Percentiles rank a stretch among this genome's conserved stretches.
Evolutionary conservation across 2,113 vertebrate genomes (phyloP).

Genomic region (Columba janthina): DNA sequence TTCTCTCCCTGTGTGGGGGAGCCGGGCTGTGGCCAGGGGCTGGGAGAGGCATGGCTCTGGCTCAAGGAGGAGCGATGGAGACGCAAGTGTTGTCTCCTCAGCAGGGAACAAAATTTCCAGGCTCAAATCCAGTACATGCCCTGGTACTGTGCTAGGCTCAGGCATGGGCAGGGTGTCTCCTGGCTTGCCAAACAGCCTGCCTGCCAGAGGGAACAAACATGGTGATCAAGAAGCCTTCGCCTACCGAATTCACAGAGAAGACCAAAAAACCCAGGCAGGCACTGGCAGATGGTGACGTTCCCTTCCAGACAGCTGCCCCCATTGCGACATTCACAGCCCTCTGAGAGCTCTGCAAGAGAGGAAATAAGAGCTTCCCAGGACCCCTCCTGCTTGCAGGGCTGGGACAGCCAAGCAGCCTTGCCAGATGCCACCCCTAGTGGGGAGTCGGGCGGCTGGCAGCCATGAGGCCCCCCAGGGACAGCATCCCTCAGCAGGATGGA

Average conservation of each 20-base stretch:
- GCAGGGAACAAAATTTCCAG: background rate
- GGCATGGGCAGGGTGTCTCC: fast-evolving
- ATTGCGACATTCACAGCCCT: conserved; percentile 89
- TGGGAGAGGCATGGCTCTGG: background rate
- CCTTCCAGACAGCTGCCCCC: conserved; percentile 87
- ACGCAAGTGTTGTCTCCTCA: background rate
- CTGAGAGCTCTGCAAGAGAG: conserved; percentile 63
- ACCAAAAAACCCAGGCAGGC: conserved; percentile 90
- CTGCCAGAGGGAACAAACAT: background rate
- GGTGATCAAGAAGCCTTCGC: background rate
- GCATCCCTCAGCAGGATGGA: background rate
- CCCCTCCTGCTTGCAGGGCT: background rate
- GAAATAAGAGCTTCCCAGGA: background rate
- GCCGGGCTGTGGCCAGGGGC: background rate
- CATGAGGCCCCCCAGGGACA: background rate
- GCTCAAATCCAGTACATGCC: background rate
- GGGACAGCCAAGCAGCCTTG: background rate
- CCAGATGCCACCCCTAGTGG: background rate
- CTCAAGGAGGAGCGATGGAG: background rate
- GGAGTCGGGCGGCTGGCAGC: background rate
- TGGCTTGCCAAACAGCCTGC: too few species aligned
- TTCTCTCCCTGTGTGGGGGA: background rate
- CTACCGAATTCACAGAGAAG: conserved; percentile 93
- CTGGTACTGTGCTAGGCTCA: background rate
- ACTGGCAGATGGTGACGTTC: conserved; percentile 87